phyloP scores from a whole-genome alignment of 2,113 vertebrate species.

The Podiceps cristatus region DNA sequence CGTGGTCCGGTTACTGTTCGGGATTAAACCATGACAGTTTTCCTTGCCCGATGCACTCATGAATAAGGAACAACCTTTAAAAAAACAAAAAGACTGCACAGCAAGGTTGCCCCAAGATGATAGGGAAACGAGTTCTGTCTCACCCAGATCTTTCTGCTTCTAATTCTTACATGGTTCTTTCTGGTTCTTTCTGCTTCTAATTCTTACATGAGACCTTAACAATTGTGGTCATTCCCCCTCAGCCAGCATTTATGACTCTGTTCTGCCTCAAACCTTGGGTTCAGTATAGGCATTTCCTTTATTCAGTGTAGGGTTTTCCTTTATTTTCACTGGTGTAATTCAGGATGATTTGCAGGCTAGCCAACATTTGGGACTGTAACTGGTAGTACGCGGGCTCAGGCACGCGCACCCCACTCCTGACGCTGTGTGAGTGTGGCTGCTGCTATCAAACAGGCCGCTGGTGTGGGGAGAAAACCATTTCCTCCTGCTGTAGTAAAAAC shows the following conservation, averaged over 20 bases:
- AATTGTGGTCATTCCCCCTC: neutral
- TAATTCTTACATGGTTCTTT: neutral
- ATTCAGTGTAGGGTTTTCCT: neutral
- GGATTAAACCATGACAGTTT: neutral
- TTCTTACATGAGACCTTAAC: neutral
- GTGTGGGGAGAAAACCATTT: neutral
- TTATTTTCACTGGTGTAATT: neutral
- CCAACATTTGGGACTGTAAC: neutral
- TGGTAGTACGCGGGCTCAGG: neutral
- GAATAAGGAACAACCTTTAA: neutral
- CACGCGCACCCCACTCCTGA: fast-evolving
- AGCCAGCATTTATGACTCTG: neutral
- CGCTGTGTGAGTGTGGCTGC: neutral
- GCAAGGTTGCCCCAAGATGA: neutral
- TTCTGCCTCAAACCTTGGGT: neutral
- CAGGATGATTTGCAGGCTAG: neutral
- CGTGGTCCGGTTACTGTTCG: too few relatives aligned
- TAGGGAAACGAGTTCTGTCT: neutral
- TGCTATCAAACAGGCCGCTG: neutral
- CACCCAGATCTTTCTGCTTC: neutral
- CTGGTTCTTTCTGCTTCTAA: neutral
- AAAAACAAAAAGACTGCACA: neutral
- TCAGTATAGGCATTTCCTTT: neutral
- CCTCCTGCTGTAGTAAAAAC: neutral
- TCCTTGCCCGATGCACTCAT: neutral